These are phyloP conservation scores for Leucophora obtusa DNA, from an alignment of 2,888 invertebrate genomes.

Conservation along the genomic window DNA sequence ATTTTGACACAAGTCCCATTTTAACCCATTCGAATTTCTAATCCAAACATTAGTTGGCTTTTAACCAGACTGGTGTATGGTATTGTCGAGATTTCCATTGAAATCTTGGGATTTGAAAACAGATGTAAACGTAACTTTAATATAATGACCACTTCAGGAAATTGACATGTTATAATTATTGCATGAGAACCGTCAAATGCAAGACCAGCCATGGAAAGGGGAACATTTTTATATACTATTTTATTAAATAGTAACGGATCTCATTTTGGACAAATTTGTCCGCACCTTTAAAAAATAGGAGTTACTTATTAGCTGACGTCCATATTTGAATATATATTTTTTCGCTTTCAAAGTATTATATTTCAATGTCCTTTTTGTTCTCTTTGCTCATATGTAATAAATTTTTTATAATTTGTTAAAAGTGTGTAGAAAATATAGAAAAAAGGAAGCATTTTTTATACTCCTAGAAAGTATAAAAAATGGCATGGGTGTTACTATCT, in stretches of 20 bases:
- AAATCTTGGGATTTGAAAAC: no score
- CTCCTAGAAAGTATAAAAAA: not conserved
- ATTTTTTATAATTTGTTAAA: conserved; percentile 21
- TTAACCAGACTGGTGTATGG: no score
- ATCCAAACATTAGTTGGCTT: no score
- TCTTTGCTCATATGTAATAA: not conserved
- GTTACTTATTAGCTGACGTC: not conserved
- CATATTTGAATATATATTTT: not conserved
- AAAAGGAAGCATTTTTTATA: conserved; percentile 12
- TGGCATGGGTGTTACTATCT: not conserved
- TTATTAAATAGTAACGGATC: conserved; percentile 11
- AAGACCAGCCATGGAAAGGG: no score
- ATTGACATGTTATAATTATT: no score
- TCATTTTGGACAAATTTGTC: conserved; percentile 1
- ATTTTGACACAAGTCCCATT: no score
- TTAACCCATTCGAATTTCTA: no score
- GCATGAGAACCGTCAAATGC: no score
- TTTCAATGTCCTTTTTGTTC: not conserved
- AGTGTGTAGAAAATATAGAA: conserved; percentile 19
- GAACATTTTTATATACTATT: no score
- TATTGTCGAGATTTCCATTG: no score
- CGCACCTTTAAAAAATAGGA: not conserved
- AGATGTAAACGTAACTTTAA: no score
- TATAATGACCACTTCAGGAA: no score
- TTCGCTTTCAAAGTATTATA: not conserved